Evolutionary conservation across 2,797 vertebrate genomes (phyloP).

Genomic region (Sebastes matsubarae): DNA sequence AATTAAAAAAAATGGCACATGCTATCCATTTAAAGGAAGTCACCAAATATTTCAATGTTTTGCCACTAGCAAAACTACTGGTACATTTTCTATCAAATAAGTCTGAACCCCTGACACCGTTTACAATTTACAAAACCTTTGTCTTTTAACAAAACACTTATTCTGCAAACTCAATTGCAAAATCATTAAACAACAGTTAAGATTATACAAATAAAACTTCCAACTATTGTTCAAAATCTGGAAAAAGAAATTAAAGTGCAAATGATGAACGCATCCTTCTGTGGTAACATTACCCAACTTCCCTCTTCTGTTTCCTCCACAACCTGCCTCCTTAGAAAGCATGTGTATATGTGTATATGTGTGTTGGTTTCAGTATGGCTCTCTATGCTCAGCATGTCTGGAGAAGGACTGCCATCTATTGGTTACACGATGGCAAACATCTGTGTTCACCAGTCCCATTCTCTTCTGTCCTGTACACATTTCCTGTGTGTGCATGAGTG

Average conservation of each 20-base stretch:
- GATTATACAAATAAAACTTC: constrained; percentile 29
- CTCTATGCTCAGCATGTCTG: background rate
- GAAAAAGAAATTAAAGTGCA: constrained; percentile 59
- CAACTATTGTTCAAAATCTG: constrained; percentile 28
- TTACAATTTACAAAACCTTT: background rate
- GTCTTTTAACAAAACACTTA: background rate
- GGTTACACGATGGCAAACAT: constrained; percentile 1
- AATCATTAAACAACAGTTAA: constrained; percentile 5
- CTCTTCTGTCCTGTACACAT: background rate
- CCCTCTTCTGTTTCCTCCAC: background rate
- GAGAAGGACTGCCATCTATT: constrained; percentile 39
- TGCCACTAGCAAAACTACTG: constrained; percentile 1
- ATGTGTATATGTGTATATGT: background rate
- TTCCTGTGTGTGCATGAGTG: background rate
- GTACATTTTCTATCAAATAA: constrained; percentile 5
- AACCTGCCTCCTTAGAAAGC: background rate
- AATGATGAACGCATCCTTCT: constrained; percentile 38
- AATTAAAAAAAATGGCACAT: background rate
- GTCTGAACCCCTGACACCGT: background rate
- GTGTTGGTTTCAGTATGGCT: constrained; percentile 1
- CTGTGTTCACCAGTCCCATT: background rate
- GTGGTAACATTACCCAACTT: background rate
- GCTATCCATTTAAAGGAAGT: background rate
- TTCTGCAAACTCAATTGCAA: background rate
- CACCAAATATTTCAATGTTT: background rate